Base-by-base conservation (phyloP, 2,888 invertebrate species). In the Acleris holmiana region DNA sequence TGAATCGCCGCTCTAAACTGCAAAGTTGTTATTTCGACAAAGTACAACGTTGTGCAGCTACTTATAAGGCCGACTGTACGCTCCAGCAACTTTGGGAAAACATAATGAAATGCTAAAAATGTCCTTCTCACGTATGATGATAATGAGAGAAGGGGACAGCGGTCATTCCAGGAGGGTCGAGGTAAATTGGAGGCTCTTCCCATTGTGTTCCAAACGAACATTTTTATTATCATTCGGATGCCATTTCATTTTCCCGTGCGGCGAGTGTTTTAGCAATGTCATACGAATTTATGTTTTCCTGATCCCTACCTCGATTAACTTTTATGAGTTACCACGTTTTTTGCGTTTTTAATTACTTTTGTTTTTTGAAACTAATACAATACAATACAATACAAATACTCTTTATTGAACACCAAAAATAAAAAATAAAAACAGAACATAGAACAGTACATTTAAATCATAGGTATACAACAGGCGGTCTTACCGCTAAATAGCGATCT, bases 121-220 rank as follows among this genome's bases (percentile, higher is more conserved):
- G 44, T 54, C 50, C 55, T 41, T 54, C 41, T 50, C 58, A 62
- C 56, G 49, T 46, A 44, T 56, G 58, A 54, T 44, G 66, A 66
- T 71, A 68, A 66, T 66, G 67, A 66, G 66, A 64, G 61, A 61
- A 64, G 66, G 54, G 53, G 56, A 66, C 62, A 54, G 40, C 48
- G 64, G 75, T 74, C 78, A 75, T 76, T 79, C 75, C 66, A 71
- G 19, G 73, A 78, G 79, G 84, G 83, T 80, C 78, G 73, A 69
- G 66, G 47, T 44, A 67, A 70, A 70, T 67, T 70, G 69, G 68
- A 70, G 67, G 57, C 68, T 68, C 66, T 69, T 47, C 57, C 74
- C 74, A 72, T 71, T 73, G 73, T 71, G 72, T 71, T 71, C 71
- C 64, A 70, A 74, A 75, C 72, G 73, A 71, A 74, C 76, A 75